Conservation (phyloP, 2,888 invertebrate genomes). For the Cryptocheilus praepositus region DNA sequence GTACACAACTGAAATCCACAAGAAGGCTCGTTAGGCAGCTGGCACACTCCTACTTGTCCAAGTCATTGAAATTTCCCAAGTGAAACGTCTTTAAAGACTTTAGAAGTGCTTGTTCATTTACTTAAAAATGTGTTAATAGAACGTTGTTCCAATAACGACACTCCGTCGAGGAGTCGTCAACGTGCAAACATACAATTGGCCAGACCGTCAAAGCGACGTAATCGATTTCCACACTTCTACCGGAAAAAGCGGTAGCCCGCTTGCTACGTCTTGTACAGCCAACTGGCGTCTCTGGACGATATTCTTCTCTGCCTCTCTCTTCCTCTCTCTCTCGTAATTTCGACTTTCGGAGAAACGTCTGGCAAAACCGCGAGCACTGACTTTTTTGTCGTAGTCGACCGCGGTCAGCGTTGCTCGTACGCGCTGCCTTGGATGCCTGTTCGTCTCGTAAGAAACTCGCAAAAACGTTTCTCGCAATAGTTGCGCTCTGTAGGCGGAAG, state of each 20-base stretch:
- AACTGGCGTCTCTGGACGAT: neutral
- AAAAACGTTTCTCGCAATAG: slow-evolving; percentile 69
- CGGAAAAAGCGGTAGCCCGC: neutral
- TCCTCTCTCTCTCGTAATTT: slow-evolving; percentile 59
- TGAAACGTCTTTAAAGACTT: no score
- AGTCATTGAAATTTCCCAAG: neutral
- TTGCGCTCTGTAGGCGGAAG: slow-evolving; percentile 66
- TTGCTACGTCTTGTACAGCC: neutral
- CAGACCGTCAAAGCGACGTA: neutral
- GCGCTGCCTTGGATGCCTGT: slow-evolving; percentile 34
- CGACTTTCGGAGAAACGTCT: slow-evolving; percentile 64
- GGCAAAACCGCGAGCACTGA: slow-evolving; percentile 58
- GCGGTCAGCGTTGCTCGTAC: slow-evolving; percentile 33
- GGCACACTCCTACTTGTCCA: no score
- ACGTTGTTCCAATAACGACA: no score
- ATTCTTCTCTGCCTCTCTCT: slow-evolving; percentile 3
- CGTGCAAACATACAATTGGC: no score
- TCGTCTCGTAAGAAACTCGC: slow-evolving; percentile 61
- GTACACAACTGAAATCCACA: slow-evolving; percentile 6
- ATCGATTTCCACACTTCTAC: slow-evolving; percentile 15
- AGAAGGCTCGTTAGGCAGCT: neutral
- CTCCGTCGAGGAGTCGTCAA: no score
- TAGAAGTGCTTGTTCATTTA: slow-evolving; percentile 8
- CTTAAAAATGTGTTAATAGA: neutral
- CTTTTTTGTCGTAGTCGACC: slow-evolving; percentile 55